Base-by-base conservation (phyloP, 2,113 vertebrate genomes). In the Psammodynastes pulverulentus region DNA sequence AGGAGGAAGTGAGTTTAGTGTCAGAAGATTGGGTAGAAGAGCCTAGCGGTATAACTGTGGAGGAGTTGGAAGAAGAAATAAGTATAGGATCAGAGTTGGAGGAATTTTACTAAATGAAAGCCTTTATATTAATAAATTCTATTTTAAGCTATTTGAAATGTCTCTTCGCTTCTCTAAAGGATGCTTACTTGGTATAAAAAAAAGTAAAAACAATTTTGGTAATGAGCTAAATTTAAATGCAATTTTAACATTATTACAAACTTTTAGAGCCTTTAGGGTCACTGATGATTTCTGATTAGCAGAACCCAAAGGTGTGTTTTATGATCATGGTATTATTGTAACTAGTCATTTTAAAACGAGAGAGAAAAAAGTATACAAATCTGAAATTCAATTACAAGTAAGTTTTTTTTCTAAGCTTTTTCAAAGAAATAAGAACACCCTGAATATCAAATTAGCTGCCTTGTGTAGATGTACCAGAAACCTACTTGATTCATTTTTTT, bases 1-100 rank as follows among this genome's bases (percentile, higher is more conserved):
- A 92, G 87, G 91, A 92, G 53, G 87, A 92, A 56, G 21, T 52
- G 46, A 87, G 86, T 52, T 91, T 87, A 92, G 72, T 85, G 52
- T 89, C 91, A 89, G 91, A 92, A 89, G 91, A 92, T n/a, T 92
- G 91, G 67, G 12, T 85, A 49, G 87, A 92, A 85, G 91, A 92
- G 53, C 79, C 67, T 89, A 85, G 29, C 72, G 85, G 29, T 85
- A 58, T 89, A 89, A 89, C 23, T 15, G 10, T 86, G 45, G 72
- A 92, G 23, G 86, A 92, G 0, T n/a, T 92, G 46, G 91, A 92
- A 86, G 87, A 92, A 49, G 91, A 92, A 85, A 92, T 89, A 34
- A 43, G 6, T 93, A 88, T 85, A 92, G 62, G 46, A 23, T 93
- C 54, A 94, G 45, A 15, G 29, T 62, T 86, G 10, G 88, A 79